phyloP scores from a whole-genome alignment of 2,888 invertebrate species.

The Atethmia centrago region DNA sequence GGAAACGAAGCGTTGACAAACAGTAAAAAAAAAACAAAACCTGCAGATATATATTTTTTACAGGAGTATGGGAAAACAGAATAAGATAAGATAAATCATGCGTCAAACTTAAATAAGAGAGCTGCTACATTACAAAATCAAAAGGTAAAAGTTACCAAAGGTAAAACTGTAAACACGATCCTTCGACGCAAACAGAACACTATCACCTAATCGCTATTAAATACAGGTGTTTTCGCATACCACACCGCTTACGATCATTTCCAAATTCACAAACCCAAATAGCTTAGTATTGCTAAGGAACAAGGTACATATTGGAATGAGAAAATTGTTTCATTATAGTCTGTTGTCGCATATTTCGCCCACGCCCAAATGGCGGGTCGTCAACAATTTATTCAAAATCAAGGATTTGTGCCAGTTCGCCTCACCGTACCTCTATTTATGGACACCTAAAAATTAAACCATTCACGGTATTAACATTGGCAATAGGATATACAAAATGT shows the following conservation, averaged over 20 bases:
- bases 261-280: slow-evolving; percentile 69
- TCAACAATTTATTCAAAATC: slow-evolving; percentile 86
- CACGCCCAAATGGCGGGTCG: slow-evolving; percentile 81
- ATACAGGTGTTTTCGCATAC: slow-evolving; percentile 85
- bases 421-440: slow-evolving; percentile 67
- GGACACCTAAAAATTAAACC: slow-evolving; percentile 65
- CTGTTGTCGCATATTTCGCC: slow-evolving; percentile 83
- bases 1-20: slow-evolving; percentile 24
- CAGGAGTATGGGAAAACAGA: neutral
- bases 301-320: slow-evolving; percentile 78
- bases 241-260: slow-evolving; percentile 77
- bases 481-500: slow-evolving; percentile 24
- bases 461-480: slow-evolving; percentile 63
- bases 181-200: slow-evolving; percentile 60
- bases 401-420: slow-evolving; percentile 82
- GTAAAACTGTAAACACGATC: slow-evolving; percentile 38
- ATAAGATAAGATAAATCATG: neutral
- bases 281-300: slow-evolving; percentile 71
- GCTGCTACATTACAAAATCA: neutral
- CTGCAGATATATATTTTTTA: neutral
- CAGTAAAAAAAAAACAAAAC: slow-evolving; percentile 10
- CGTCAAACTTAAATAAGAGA: neutral
- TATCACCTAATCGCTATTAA: slow-evolving; percentile 76
- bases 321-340: slow-evolving; percentile 70
- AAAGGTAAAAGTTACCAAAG: slow-evolving; percentile 36